These are phyloP conservation scores for Parauchenoglanis punctatus DNA, from an alignment of 2,797 vertebrate species.

Conservation along the genomic window DNA sequence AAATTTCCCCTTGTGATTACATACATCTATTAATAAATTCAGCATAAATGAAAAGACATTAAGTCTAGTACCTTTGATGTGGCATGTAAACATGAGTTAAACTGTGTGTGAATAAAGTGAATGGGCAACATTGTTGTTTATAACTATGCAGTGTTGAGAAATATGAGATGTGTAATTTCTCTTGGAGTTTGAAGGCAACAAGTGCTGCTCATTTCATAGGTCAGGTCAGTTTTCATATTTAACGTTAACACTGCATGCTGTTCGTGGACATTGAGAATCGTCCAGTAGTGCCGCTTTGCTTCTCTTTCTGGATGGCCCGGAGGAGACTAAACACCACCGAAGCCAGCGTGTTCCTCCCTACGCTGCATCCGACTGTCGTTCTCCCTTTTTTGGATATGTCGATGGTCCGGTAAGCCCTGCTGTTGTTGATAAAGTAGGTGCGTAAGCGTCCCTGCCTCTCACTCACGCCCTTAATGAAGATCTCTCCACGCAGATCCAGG, in stretches of 20 bases:
- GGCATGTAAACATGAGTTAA: neutral
- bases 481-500: slow-evolving; percentile 76
- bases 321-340: slow-evolving; percentile 73
- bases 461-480: slow-evolving; percentile 80
- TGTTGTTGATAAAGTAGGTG: slow-evolving; percentile 75
- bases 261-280: slow-evolving; percentile 58
- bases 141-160: neutral
- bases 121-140: neutral
- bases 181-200: slow-evolving; percentile 47
- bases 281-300: slow-evolving; percentile 66
- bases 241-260: slow-evolving; percentile 54
- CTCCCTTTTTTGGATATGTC: slow-evolving; percentile 10
- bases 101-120: neutral
- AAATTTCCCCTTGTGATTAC: neutral
- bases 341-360: slow-evolving; percentile 67
- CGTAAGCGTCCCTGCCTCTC: slow-evolving; percentile 75
- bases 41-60: neutral
- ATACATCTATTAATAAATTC: neutral
- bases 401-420: slow-evolving; percentile 62
- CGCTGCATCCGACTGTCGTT: neutral
- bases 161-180: slow-evolving; percentile 14
- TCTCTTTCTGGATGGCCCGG: slow-evolving; percentile 74
- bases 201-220: neutral
- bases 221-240: neutral
- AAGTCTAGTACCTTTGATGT: neutral